Evolutionary conservation across 2,888 invertebrate species (phyloP), one percentile per base, ranked within the genome.

Genomic region (Pasiphila rectangulata): DNA sequence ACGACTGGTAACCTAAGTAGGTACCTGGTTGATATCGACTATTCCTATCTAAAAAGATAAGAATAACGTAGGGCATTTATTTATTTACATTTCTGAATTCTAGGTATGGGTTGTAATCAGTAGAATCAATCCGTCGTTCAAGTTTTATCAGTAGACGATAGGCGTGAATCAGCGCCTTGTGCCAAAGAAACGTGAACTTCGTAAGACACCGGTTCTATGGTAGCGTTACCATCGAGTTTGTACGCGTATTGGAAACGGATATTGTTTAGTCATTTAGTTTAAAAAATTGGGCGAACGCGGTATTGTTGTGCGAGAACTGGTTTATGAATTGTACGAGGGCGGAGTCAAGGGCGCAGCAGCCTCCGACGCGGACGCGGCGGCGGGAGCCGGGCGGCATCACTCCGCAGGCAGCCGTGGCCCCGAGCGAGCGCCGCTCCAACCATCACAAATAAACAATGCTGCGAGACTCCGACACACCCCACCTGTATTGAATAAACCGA

Each of bases 261-360:
- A 9, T 0, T 21, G 25, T 29, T 32, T 15, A 40, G 15, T 27
- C 34, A 9, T 20, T 20, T n/a, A 23, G 23, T 25, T 4, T 3
- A 44, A 35, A 29, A 39, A 30, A 35, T 15, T 41, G 2, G 20
- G 16, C 17, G 12, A 43, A 32, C 34, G 39, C 21, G 13, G 21
- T 10, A 12, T 40, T 32, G 30, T 49, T 30, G 23, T 40, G 36
- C 16, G 42, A 35, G 39, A 39, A 51, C 43, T 39, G 24, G 45
- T 45, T 45, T 41, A 34, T 32, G 45, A 41, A 38, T 45, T 41
- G n/a, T 2, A 36, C 50, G 38, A 50, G 51, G 47, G 45, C 60
- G 54, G 55, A 35, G 63, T 78, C 77, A 83, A 82, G 82, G 83
- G 69, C 81, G 63, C 59, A 74, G 69, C 83, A 85, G 82, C 79